Base-by-base conservation (phyloP, 2,113 vertebrate genomes). In the Narcine bancroftii region DNA sequence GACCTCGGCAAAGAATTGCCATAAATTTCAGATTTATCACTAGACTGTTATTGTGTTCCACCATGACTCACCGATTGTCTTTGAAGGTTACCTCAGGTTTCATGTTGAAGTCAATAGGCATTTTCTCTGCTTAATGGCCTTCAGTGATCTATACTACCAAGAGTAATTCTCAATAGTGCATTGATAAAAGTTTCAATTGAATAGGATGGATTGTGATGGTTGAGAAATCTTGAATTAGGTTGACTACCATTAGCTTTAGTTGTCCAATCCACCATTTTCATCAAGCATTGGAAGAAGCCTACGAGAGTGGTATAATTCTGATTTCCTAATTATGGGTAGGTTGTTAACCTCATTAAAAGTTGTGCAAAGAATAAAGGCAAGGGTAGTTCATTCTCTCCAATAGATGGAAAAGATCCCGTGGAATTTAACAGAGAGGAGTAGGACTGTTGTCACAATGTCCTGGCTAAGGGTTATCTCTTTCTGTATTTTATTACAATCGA, bases 221-320 rank as follows among this genome's bases (percentile, higher is more conserved):
- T 77, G 5, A 77, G 76, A 77, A 77, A 77, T 21, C 33, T 73
- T n/a, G n/a, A 72, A 29, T 36, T 3, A 0, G 73, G 39, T 15
- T 73, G 33, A 73, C 1, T 15, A 6, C 36, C 73, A 42, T 76
- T 36, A 19, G 73, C 39, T 76, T 76, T 39, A 77, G 42, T 77
- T 75, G 73, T 77, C 76, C 76, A 77, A 47, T 77, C 76, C 76
- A 77, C 24, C 39, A 77, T 77, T 77, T 42, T 17, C 76, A 45
- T 42, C 39, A 47, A 42, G 1, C 45, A 47, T 45, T 77, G 76
- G 19, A 7, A 45, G 45, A 26, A 10, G 19, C 39, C 26, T 11
- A 15, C 15, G 56, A 11, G 56, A 60, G 15, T 6, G 1, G 6
- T 6, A 17, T 21, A 39, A 26, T 2, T 77, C 39, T 77, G 19